Percentiles rank a stretch among this genome's conserved stretches.
Conservation (phyloP, 2,113 vertebrate species). For the Hyperoodon ampullatus region DNA sequence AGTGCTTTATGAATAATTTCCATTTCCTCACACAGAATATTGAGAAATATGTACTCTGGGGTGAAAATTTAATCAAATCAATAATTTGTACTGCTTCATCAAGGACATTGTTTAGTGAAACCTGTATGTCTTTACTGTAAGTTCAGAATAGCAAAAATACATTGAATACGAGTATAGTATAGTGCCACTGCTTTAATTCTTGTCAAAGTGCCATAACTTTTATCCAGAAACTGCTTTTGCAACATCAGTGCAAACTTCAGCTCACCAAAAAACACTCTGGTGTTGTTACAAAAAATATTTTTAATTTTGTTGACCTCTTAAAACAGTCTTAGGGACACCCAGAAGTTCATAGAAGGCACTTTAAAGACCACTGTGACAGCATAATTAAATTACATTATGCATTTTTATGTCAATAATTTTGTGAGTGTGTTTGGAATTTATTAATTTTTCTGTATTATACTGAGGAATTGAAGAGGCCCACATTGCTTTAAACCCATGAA, state of each 20-base stretch:
- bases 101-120: not conserved
- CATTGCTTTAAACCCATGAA: not conserved
- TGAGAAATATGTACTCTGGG: not conserved
- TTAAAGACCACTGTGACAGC: not conserved
- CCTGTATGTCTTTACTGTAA: not conserved
- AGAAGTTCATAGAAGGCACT: not conserved
- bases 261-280: not conserved
- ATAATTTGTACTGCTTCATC: not conserved
- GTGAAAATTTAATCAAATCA: constrained; percentile 12
- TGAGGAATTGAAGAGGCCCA: not conserved
- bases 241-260: not conserved
- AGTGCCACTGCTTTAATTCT: not conserved
- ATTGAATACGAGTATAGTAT: not conserved
- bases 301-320: not conserved
- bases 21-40: not conserved
- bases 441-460: not conserved
- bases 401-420: not conserved
- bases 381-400: not conserved
- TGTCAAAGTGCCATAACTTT: not conserved
- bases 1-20: not conserved
- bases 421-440: not conserved
- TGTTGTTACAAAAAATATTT: not conserved
- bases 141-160: not conserved
- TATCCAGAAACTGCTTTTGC: not conserved
- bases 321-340: not conserved